A percentile compares a stretch with the other conserved stretches of the same genome.
Evolutionary conservation across 2,888 invertebrate genomes (phyloP).

Genomic region (Pemphredon lugubris): DNA sequence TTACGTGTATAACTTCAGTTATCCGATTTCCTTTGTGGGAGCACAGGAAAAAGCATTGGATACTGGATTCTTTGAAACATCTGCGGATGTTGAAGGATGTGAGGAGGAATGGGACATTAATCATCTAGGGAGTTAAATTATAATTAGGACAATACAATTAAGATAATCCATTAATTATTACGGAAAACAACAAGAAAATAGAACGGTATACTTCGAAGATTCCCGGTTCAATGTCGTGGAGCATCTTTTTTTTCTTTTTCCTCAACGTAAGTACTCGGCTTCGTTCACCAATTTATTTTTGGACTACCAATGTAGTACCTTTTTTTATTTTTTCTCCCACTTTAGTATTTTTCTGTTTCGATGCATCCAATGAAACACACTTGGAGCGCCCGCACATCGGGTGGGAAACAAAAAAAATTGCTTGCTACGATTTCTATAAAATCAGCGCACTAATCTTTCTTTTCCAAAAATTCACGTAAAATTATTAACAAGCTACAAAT

Average conservation of each 20-base stretch:
- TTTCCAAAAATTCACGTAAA: conserved; percentile 62
- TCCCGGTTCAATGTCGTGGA: conserved; percentile 48
- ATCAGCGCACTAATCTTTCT: conserved; percentile 62
- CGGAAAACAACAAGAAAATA: conserved; percentile 77
- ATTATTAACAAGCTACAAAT: conserved; percentile 66
- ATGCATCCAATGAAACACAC: conserved; percentile 37
- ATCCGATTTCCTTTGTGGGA: conserved; percentile 58
- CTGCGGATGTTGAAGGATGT: conserved; percentile 23
- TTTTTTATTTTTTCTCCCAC: conserved; percentile 18
- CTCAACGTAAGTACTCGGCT: conserved; percentile 39
- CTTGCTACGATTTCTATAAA: conserved; percentile 61
- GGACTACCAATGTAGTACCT: conserved; percentile 1
- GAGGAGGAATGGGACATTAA: conserved; percentile 55
- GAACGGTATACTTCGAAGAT: conserved; percentile 68
- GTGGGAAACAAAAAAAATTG: conserved; percentile 55
- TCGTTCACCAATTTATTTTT: conserved; percentile 19
- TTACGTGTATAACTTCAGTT: conserved; percentile 64
- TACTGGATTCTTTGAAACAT: conserved; percentile 37
- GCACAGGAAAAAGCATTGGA: conserved; percentile 63
- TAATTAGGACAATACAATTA: conserved; percentile 77
- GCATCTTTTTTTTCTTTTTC: conserved; percentile 19
- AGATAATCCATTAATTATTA: conserved; percentile 77
- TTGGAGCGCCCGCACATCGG: conserved; percentile 42
- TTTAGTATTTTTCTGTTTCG: conserved; percentile 24
- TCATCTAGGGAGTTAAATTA: conserved; percentile 77